Conservation (phyloP, 2,888 invertebrate genomes). For the Agrochola litura region DNA sequence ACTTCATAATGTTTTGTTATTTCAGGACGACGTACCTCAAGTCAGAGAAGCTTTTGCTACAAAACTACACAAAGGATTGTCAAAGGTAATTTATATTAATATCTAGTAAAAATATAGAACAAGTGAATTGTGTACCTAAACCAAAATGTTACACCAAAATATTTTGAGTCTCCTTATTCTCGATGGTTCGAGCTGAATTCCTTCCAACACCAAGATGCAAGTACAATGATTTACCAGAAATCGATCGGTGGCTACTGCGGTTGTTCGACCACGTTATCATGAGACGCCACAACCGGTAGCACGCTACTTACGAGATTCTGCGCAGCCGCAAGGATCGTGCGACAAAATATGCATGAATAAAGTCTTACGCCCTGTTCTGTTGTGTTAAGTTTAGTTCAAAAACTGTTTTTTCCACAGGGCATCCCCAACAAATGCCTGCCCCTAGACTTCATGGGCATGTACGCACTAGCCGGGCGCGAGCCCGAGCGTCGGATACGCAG, state of each 20-base stretch:
- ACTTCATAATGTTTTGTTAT: conserved; percentile 52
- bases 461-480: conserved; percentile 97
- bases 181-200: neutral
- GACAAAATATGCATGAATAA: neutral
- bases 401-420: conserved; percentile 87
- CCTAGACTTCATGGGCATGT: conserved; percentile 99
- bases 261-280: neutral
- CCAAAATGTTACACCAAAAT: neutral
- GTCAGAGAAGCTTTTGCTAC: conserved; percentile 97
- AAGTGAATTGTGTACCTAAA: neutral
- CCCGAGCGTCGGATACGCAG: conserved; percentile 94
- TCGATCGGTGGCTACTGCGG: neutral
- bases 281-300: neutral
- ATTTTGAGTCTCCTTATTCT: neutral
- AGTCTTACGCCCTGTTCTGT: too few species aligned
- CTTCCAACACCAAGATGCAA: neutral
- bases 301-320: neutral
- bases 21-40: conserved; percentile 94
- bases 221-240: neutral
- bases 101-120: neutral
- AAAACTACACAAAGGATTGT: conserved; percentile 97
- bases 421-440: conserved; percentile 97
- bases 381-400: neutral
- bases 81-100: conserved; percentile 80
- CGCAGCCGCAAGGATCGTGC: neutral